These are phyloP conservation scores for Latheticus oryzae DNA, from an alignment of 2,888 invertebrate genomes.

Conservation along the genomic window DNA sequence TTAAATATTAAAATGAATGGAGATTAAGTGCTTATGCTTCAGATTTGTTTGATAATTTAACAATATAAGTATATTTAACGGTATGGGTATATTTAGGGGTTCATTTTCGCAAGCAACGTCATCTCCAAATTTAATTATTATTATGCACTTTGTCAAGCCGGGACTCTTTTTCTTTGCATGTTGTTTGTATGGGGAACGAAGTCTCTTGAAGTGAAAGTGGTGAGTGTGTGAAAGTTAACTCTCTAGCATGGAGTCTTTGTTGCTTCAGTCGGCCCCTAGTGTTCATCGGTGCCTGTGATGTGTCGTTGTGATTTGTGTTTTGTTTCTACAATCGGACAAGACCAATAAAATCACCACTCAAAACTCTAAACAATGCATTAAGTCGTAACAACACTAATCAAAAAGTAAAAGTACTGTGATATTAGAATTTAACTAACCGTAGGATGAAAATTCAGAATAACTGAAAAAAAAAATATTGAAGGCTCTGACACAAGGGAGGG, in stretches of 20 bases:
- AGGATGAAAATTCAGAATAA: constrained; percentile 23
- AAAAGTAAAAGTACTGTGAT: constrained; percentile 35
- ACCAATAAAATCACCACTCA: constrained; percentile 11
- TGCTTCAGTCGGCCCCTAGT: constrained; percentile 62
- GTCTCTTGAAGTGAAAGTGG: constrained; percentile 63
- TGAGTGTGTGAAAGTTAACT: constrained; percentile 65
- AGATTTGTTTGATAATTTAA: too few relatives aligned
- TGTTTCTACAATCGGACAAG: constrained; percentile 47
- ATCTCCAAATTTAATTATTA: constrained; percentile 10
- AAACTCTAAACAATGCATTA: constrained; percentile 26
- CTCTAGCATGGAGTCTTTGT: constrained; percentile 61
- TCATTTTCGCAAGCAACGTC: constrained; percentile 19
- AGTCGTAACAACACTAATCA: not conserved
- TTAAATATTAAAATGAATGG: too few relatives aligned
- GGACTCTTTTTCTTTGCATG: constrained; percentile 40
- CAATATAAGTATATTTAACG: too few relatives aligned
- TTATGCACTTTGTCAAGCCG: constrained; percentile 33
- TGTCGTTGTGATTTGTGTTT: constrained; percentile 57
- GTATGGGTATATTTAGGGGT: too few relatives aligned
- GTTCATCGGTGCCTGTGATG: constrained; percentile 62
- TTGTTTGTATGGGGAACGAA: constrained; percentile 42
- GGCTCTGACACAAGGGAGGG: constrained; percentile 14
- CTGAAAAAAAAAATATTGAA: too few relatives aligned
- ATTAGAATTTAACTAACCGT: constrained; percentile 34
- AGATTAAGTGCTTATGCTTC: too few relatives aligned